A percentile compares a stretch with the other conserved stretches of the same genome.
Conservation (phyloP, 2,888 invertebrate genomes). For the Plebejus melissa region DNA sequence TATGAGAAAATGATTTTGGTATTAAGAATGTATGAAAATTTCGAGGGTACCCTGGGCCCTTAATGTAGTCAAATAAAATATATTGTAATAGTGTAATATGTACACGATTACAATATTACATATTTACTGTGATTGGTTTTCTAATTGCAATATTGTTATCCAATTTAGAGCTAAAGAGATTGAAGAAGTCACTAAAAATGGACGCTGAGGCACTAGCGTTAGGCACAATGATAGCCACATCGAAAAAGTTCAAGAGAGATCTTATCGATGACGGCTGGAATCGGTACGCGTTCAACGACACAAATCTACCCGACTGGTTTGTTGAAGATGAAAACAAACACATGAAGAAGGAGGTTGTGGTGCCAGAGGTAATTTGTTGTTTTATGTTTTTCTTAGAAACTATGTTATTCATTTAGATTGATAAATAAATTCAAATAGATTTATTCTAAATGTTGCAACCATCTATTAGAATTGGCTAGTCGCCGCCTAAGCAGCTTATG, state of each 20-base stretch:
- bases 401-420: not conserved
- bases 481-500: no score
- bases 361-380: slow-evolving; percentile 82
- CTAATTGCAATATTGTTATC: not conserved
- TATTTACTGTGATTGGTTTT: no score
- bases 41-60: no score
- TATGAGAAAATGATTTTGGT: no score
- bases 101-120: no score
- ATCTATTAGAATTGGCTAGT: no score
- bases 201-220: slow-evolving; percentile 94
- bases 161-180: slow-evolving; percentile 61
- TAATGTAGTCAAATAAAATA: no score
- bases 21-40: no score
- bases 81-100: no score
- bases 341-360: slow-evolving; percentile 89
- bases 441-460: no score
- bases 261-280: slow-evolving; percentile 95
- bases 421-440: no score
- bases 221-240: slow-evolving; percentile 93
- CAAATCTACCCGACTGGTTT: slow-evolving; percentile 97
- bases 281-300: slow-evolving; percentile 94
- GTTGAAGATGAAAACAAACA: slow-evolving; percentile 94
- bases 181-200: slow-evolving; percentile 83
- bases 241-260: slow-evolving; percentile 94
- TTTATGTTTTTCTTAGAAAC: not conserved